These are phyloP conservation scores for Copidosoma floridanum DNA, from an alignment of 1,140 invertebrate genomes.

Conservation along the genomic window DNA sequence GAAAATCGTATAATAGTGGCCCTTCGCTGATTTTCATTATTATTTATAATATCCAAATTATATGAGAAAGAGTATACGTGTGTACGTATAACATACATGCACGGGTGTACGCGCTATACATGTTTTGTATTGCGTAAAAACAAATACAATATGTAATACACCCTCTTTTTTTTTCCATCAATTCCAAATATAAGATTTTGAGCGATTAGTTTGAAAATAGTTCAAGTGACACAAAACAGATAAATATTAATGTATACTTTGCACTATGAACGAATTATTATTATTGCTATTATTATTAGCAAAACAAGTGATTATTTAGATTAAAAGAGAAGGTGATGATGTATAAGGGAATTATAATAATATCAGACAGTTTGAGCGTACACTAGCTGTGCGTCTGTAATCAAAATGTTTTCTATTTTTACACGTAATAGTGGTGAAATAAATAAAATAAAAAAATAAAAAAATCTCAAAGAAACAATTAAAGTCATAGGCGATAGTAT, in stretches of 20 bases:
- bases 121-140: slow-evolving; percentile 18
- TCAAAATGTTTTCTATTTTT: slow-evolving; percentile 55
- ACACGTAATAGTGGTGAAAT: slow-evolving; percentile 39
- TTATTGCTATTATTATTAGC: slow-evolving; percentile 4
- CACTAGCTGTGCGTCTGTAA: slow-evolving; percentile 48
- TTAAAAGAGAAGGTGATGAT: slow-evolving; percentile 36
- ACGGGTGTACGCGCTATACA: slow-evolving; percentile 13
- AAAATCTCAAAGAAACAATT: slow-evolving; percentile 33
- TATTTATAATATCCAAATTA: background rate
- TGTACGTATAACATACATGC: background rate
- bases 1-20: no score
- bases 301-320: slow-evolving; percentile 25
- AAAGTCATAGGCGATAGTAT: slow-evolving; percentile 13
- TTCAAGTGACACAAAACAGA: background rate
- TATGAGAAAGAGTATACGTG: background rate
- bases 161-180: slow-evolving; percentile 6
- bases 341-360: slow-evolving; percentile 26
- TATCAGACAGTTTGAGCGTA: slow-evolving; percentile 29
- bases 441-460: slow-evolving; percentile 2
- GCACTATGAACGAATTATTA: no score
- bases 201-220: slow-evolving; percentile 3
- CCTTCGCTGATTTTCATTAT: background rate
- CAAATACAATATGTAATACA: no score
- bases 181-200: slow-evolving; percentile 10
- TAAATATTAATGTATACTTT: background rate